phyloP scores from a whole-genome alignment of 2,797 vertebrate genomes.

The Apodemus agrarius region DNA sequence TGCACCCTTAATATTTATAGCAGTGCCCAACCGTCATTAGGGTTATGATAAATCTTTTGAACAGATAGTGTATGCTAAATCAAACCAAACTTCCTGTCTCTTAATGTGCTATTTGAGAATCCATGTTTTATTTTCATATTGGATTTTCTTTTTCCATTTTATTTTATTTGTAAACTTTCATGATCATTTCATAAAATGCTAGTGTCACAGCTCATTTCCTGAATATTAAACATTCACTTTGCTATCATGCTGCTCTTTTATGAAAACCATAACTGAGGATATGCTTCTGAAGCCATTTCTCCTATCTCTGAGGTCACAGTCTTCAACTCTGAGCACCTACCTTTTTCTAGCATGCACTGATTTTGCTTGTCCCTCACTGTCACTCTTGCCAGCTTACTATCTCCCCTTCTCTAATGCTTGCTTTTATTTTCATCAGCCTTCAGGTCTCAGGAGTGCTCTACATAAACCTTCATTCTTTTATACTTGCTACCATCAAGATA shows the following conservation, averaged over 20 bases:
- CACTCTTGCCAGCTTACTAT: not conserved
- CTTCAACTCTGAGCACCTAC: not conserved
- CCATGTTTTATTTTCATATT: not conserved
- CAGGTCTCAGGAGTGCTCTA: rapidly evolving
- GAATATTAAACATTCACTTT: conserved; percentile 52
- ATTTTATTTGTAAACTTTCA: conserved; percentile 55
- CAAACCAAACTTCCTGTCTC: not conserved
- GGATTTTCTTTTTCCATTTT: not conserved
- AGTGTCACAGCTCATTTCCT: conserved; percentile 26
- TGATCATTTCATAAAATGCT: conserved; percentile 35
- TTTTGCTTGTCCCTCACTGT: not conserved
- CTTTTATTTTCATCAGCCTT: not conserved
- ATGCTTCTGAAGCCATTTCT: not conserved
- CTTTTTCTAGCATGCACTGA: not conserved
- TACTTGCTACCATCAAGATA: conserved; percentile 10
- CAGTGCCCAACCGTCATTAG: not conserved
- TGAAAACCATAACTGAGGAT: not conserved
- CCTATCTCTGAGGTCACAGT: not conserved
- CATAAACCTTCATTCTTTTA: not conserved
- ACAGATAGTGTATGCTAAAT: not conserved
- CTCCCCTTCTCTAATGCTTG: not conserved
- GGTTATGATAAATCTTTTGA: not conserved
- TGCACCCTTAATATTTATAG: not conserved
- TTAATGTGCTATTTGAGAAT: not conserved
- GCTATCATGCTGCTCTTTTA: conserved; percentile 3